Conservation (phyloP, 2,888 invertebrate species). For the Agonum fuliginosum region DNA sequence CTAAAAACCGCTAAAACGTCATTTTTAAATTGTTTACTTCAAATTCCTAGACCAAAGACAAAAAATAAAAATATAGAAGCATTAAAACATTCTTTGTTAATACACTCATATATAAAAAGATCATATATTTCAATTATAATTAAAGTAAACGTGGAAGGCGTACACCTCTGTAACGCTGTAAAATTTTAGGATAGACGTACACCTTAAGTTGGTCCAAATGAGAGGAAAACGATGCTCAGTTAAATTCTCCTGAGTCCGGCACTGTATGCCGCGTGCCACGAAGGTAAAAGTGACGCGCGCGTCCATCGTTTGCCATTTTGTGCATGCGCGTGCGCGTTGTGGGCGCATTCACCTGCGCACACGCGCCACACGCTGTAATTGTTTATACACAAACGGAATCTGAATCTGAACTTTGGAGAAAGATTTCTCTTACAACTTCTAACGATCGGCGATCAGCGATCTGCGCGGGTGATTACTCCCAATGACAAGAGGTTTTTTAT, state of each 20-base stretch:
- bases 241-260: neutral
- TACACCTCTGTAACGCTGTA: too few relatives aligned
- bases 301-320: conserved; percentile 5
- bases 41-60: too few relatives aligned
- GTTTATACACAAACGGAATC: too few relatives aligned
- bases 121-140: too few relatives aligned
- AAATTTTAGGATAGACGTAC: too few relatives aligned
- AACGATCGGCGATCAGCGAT: neutral
- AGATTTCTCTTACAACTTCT: neutral
- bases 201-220: too few relatives aligned
- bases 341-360: conserved; percentile 27
- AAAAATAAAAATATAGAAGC: too few relatives aligned
- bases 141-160: too few relatives aligned
- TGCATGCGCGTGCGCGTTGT: conserved; percentile 19
- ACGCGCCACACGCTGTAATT: conserved; percentile 20
- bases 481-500: neutral
- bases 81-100: too few relatives aligned
- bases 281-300: conserved; percentile 33
- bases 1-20: too few relatives aligned
- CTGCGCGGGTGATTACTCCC: neutral
- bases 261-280: conserved; percentile 21
- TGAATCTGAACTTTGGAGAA: neutral
- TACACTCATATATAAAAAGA: too few relatives aligned
- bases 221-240: neutral
- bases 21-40: too few relatives aligned